Evolutionary conservation across 2,888 invertebrate species (phyloP), one percentile per base, ranked within the genome.

Genomic region (Cataglyphis livida): DNA sequence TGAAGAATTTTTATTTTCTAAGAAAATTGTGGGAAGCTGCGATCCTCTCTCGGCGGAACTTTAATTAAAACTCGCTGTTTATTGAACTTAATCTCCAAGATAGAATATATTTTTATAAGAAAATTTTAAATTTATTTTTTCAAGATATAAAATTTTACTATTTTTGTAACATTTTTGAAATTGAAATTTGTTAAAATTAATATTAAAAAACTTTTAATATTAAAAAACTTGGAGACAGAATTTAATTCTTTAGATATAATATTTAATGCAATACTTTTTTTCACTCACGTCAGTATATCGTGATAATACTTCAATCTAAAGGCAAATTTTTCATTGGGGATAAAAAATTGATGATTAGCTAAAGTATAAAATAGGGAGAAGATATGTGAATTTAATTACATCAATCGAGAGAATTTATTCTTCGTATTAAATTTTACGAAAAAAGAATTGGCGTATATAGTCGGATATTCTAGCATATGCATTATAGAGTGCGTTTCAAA

Each of bases 121-220:
- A 76, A 76, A 25, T 76, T 66, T n/a, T 38, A 38, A 28, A 54
- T 76, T 54, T 76, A 76, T 38, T 76, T 38, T 76, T 9, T 54
- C n/a, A 15, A 25, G 10, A 54, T 54, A 38, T 12, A 66, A 66
- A 38, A 66, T 62, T 76, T 28, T 25, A 44, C 0, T 66, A 35
- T 65, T 75, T 75, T 65, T 65, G 1, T 38, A 15, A 62, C 32
- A 38, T 12, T 65, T 51, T 3, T 54, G 3, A 38, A 28, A 41
- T 74, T 75, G 15, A 64, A 75, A 64, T 35, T 35, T 21, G 5
- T 12, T 38, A 15, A 38, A 51, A 41, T 6, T 25, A 25, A 25
- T 25, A 25, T 25, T 25, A 25, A 25, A 25, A 25, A 1, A 25
- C 4, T 28, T 21, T 28, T 54, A 25, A n/a, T 12, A 35, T 25